Percentiles rank a stretch among this genome's conserved stretches.
Conservation (phyloP, 2,888 invertebrate genomes). For the Spodoptera picta region DNA sequence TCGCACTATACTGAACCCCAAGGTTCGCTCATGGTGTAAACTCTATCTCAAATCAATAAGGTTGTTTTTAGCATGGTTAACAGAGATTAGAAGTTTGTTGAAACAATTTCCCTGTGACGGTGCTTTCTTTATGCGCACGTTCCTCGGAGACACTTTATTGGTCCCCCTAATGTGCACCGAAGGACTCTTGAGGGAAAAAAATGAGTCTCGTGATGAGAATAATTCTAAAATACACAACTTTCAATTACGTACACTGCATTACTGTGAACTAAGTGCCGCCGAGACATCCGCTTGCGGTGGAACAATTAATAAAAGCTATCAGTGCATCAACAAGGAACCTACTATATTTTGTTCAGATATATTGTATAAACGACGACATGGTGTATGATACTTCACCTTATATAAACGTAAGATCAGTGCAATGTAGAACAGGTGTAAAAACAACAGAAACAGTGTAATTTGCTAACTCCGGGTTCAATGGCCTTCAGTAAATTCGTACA, state of each 20-base stretch:
- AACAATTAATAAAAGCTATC: too few relatives aligned
- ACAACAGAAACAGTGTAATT: too few relatives aligned
- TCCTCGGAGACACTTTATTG: conserved; percentile 64
- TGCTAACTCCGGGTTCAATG: neutral
- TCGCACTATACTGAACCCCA: conserved; percentile 55
- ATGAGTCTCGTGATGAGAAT: conserved; percentile 52
- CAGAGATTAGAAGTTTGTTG: conserved; percentile 8
- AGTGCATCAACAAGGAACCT: too few relatives aligned
- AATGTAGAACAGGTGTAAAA: too few relatives aligned
- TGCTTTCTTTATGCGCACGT: conserved; percentile 65
- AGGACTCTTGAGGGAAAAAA: conserved; percentile 56
- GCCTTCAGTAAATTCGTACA: neutral
- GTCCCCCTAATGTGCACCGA: conserved; percentile 66
- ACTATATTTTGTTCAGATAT: too few relatives aligned
- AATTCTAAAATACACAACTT: conserved; percentile 50
- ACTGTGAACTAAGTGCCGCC: neutral
- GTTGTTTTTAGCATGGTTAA: conserved; percentile 15
- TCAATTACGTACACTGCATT: conserved; percentile 39
- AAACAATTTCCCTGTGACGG: conserved; percentile 60
- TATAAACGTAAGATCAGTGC: too few relatives aligned
- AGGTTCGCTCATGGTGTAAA: neutral
- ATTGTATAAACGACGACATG: too few relatives aligned
- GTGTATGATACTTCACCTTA: too few relatives aligned
- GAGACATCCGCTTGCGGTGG: too few relatives aligned
- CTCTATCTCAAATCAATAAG: conserved; percentile 12